Base-by-base conservation (phyloP, 2,888 invertebrate species). In the Cryptus viduatorius region DNA sequence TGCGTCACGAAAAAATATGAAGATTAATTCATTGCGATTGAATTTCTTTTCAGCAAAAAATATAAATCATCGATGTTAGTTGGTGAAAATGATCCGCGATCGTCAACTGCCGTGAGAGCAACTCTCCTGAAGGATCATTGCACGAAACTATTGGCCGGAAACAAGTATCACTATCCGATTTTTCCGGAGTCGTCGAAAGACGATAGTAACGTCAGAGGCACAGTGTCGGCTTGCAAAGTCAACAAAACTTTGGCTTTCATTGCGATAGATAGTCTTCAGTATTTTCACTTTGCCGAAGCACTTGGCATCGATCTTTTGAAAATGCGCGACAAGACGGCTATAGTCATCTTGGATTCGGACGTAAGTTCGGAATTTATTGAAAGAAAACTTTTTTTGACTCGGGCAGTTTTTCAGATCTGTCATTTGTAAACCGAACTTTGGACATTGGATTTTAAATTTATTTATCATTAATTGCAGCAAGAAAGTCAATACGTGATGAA, bases 261-360 rank as follows among this genome's bases (percentile, higher is more conserved):
- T 48, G 96, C 97, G 0, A 95, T 98, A 88, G 98, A 98, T 91
- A 96, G 96, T 87, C 93, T 96, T 1, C 94, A 95, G 75, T 96
- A 97, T 90, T 95, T 95, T 87, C 96, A 96, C 89, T 97, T 98
- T 91, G 96, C 97, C 0, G 96, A 97, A 90, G 95, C 95, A 31
- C 95, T 98, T 4, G 97, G 97, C 1, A 95, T 97, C 29, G 96
- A 97, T 92, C 93, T 97, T 46, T 92, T 93, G 12, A 95, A 94
- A 59, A 94, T 92, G 82, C 94, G 94, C 82, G 95, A 96, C 89
- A 96, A 95, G 93, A 96, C 96, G 46, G 95, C 95, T 42, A 95
- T 95, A 64, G 95, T 97, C 76, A 96, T 97, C 89, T 94, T 97
- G 86, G 96, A 97, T 93, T 95, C 95, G 87, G 95, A 95, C 94